Percentiles rank a stretch among this genome's conserved stretches.
These are phyloP conservation scores for Pseudeuparius sepicola DNA, from an alignment of 2,888 invertebrate genomes.

Conservation along the genomic window DNA sequence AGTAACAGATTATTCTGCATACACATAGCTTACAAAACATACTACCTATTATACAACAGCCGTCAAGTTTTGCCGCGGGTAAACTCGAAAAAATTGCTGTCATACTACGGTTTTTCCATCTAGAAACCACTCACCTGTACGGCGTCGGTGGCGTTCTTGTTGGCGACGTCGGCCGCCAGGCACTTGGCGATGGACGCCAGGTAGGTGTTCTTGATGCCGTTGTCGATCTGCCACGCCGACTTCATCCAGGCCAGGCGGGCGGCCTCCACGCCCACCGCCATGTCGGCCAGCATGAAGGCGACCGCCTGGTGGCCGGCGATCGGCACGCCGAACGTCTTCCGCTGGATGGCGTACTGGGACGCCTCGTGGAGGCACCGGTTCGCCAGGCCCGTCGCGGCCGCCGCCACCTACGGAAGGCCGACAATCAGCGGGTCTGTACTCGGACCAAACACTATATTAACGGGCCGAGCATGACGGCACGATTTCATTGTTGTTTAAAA, in stretches of 20 bases:
- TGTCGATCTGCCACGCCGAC: slow-evolving; percentile 86
- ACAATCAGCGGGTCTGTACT: too few relatives aligned
- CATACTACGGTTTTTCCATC: too few relatives aligned
- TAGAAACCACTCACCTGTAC: too few relatives aligned
- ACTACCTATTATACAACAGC: too few relatives aligned
- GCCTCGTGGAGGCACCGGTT: slow-evolving; percentile 89
- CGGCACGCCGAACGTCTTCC: slow-evolving; percentile 86
- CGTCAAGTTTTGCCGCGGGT: too few relatives aligned
- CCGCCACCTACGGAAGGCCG: slow-evolving; percentile 84
- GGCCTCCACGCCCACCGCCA: slow-evolving; percentile 84
- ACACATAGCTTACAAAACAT: too few relatives aligned
- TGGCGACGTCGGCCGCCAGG: slow-evolving; percentile 85
- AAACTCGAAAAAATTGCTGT: too few relatives aligned
- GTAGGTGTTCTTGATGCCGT: slow-evolving; percentile 64
- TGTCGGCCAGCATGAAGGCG: slow-evolving; percentile 91
- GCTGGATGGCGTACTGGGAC: slow-evolving; percentile 79
- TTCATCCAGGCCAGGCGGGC: slow-evolving; percentile 78
- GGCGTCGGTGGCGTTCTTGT: slow-evolving; percentile 88
- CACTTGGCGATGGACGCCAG: slow-evolving; percentile 94
- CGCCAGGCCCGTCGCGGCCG: slow-evolving; percentile 84
- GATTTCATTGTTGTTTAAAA: too few relatives aligned
- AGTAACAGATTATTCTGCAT: too few relatives aligned
- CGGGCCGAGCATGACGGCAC: too few relatives aligned
- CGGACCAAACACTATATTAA: too few relatives aligned
- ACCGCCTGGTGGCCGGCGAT: slow-evolving; percentile 82